These are phyloP conservation scores for Anthopleura sola DNA, from an alignment of 64 coral and sea anemone genomes.

Conservation along the genomic window DNA sequence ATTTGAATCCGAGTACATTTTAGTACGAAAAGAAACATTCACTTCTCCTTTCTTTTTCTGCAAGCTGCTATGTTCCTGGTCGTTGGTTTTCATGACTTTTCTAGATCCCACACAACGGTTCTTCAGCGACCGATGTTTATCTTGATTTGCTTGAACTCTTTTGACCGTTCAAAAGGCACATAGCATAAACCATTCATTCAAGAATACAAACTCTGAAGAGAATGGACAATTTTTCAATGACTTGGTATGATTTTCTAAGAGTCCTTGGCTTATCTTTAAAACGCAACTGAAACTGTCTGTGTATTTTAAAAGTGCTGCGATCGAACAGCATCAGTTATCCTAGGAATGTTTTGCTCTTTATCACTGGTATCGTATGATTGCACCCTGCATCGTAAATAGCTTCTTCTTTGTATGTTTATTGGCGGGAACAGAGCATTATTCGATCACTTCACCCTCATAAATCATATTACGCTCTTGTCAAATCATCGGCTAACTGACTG, in stretches of 20 bases:
- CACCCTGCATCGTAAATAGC: neutral
- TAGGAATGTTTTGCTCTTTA: neutral
- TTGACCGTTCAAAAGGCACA: neutral
- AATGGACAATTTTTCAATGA: neutral
- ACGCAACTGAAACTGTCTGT: neutral
- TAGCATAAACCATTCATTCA: neutral
- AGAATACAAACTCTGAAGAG: neutral
- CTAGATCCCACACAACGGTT: neutral
- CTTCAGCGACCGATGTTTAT: neutral
- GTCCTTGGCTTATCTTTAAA: neutral
- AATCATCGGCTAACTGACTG: neutral
- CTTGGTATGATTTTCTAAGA: neutral
- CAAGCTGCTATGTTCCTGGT: neutral
- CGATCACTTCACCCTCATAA: neutral
- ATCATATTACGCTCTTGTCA: neutral
- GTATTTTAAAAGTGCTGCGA: neutral
- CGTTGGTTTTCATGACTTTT: conserved; percentile 4
- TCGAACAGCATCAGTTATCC: neutral
- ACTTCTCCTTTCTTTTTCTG: neutral
- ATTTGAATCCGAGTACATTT: neutral
- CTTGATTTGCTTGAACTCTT: neutral
- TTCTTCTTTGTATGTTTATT: neutral
- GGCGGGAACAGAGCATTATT: neutral
- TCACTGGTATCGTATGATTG: neutral
- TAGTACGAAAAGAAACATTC: neutral